Evolutionary conservation across 2,888 invertebrate species (phyloP), one percentile per base, ranked within the genome.

Genomic region (Drosophila picticornis): DNA sequence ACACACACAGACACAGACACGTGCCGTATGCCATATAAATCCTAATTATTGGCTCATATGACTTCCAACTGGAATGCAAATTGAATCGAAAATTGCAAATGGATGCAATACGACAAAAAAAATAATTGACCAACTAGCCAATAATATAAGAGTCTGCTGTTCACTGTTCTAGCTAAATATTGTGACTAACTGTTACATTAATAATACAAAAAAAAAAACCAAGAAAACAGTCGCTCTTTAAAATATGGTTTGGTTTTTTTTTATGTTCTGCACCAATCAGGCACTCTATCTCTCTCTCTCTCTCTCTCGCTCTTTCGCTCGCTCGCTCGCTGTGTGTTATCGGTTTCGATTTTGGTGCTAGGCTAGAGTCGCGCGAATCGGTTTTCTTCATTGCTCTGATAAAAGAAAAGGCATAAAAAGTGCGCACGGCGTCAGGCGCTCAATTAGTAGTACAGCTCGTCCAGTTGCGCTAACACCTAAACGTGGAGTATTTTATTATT

Each of bases 341-440:
- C 77, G 71, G 56, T 46, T 72, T 79, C 73, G 77, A 79, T 81
- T 79, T 51, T 13, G 22, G 25, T 43, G 48, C 13, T 57, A 57
- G 64, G 48, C 13, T 57, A 57, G 64, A 48, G 56, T 51, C 19
- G 58, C 57, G 52, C 59, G 53, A 25, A 22, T 48, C 29, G 38
- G 7, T 27, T 43, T 66, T 52, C 53, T 69, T 64, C 16, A 59
- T 27, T 55, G 27, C 19, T 55, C 70, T 71, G 78, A 77, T 81
- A 80, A 80, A 72, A 72, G 38, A 61, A 81, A 81, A 77, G 65
- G 81, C 88, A 84, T 84, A 89, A 77, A 84, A 89, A 89, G 80
- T 76, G 72, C 80, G 74, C 63, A 52, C 40, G 52, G 36, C 52
- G 36, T 51, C 55, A 75, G 63, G 55, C 62, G 64, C 74, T 75